These are phyloP conservation scores for Lasiurus borealis DNA, from an alignment of 2,113 vertebrate species.

Conservation along the genomic window DNA sequence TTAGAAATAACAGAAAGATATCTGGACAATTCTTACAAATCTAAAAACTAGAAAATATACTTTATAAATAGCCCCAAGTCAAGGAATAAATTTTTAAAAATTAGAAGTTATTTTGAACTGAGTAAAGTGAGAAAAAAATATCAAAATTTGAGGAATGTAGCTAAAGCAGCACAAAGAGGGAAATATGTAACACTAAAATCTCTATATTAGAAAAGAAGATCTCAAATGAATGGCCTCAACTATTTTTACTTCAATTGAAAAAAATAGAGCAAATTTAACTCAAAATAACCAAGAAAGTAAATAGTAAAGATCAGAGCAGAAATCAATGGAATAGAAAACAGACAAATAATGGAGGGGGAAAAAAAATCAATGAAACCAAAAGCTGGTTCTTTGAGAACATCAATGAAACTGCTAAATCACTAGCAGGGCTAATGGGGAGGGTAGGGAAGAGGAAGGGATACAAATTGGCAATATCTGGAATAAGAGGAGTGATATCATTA, in stretches of 20 bases:
- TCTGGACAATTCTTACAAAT: neutral
- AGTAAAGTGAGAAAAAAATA: neutral
- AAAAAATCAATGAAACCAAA: neutral
- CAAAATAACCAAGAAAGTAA: constrained; percentile 7
- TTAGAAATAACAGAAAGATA: constrained; percentile 25
- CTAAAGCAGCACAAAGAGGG: neutral
- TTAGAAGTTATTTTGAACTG: neutral
- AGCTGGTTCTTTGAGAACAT: neutral
- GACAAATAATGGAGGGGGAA: neutral
- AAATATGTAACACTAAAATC: neutral
- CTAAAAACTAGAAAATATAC: constrained; percentile 1
- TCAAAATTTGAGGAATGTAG: neutral
- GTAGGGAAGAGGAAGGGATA: too few species aligned
- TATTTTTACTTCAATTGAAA: neutral
- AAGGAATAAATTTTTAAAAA: constrained; percentile 34
- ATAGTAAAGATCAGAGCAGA: neutral
- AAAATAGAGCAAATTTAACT: neutral
- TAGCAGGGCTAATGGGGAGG: neutral
- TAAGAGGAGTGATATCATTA: neutral
- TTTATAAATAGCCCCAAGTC: neutral
- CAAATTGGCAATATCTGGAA: neutral
- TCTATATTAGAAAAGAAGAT: neutral
- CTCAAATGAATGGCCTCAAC: constrained; percentile 16
- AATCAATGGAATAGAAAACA: neutral
- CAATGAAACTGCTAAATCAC: neutral